These are phyloP conservation scores for Perizoma affinitatum DNA, from an alignment of 2,888 invertebrate species.

Conservation along the genomic window DNA sequence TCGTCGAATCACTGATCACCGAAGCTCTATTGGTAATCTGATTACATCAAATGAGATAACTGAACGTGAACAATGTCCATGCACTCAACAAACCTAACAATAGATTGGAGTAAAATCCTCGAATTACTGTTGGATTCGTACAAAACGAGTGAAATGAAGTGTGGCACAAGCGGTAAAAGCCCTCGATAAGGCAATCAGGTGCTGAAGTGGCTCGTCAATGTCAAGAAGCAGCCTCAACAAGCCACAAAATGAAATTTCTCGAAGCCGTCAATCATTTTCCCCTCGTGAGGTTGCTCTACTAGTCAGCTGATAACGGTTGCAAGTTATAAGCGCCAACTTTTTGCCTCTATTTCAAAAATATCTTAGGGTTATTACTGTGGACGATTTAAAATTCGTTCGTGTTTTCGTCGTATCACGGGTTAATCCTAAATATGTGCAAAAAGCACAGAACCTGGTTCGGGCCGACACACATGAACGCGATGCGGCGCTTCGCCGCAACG, in stretches of 20 bases:
- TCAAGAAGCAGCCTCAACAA: constrained; percentile 72
- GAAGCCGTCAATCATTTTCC: constrained; percentile 82
- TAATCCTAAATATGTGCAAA: too few species aligned
- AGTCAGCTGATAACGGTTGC: constrained; percentile 50
- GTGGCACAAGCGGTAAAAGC: constrained; percentile 66
- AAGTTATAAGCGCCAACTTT: constrained; percentile 37
- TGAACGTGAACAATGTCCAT: constrained; percentile 28
- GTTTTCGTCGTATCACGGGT: too few species aligned
- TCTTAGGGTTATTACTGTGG: too few species aligned
- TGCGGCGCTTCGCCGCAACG: too few species aligned
- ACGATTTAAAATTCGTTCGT: too few species aligned
- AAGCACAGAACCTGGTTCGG: too few species aligned
- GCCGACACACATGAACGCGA: too few species aligned
- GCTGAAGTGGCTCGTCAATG: constrained; percentile 54
- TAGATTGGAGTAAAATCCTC: constrained; percentile 48
- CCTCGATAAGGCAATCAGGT: constrained; percentile 68
- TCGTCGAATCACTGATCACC: constrained; percentile 11
- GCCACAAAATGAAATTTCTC: constrained; percentile 83
- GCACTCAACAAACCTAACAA: constrained; percentile 35
- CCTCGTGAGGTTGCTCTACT: constrained; percentile 59
- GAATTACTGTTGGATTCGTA: constrained; percentile 55
- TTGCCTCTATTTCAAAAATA: background rate
- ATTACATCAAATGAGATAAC: constrained; percentile 27
- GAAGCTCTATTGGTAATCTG: constrained; percentile 24
- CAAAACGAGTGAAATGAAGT: constrained; percentile 74